A percentile compares a stretch with the other conserved stretches of the same genome.
Evolutionary conservation across 2,113 vertebrate species (phyloP).

Genomic region (Pyxicephalus adspersus): DNA sequence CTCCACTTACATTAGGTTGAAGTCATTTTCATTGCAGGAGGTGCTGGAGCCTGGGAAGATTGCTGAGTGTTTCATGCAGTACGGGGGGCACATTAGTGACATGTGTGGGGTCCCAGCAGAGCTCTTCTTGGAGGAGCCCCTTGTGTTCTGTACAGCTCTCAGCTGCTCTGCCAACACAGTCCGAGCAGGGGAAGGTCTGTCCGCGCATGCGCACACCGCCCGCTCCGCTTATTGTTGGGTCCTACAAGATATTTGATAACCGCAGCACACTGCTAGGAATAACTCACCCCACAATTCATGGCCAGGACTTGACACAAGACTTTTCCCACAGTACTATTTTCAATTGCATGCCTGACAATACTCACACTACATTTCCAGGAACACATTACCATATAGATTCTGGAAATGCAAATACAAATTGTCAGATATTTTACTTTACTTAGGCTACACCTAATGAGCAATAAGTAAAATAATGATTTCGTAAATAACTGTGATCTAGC

Average conservation of each 20-base stretch:
- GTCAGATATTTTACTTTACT: not conserved
- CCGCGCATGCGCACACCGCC: constrained; percentile 69
- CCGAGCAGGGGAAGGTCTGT: constrained; percentile 53
- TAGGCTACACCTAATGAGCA: not conserved
- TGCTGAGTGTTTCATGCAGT: not conserved
- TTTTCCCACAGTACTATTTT: constrained; percentile 21
- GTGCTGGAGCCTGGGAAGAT: not conserved
- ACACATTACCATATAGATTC: constrained; percentile 13
- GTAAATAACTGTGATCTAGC: too few relatives aligned
- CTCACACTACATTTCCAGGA: not conserved
- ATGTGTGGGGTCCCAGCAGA: constrained; percentile 55
- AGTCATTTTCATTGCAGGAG: not conserved
- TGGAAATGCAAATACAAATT: not conserved
- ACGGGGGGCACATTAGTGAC: not conserved
- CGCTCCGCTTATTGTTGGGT: constrained; percentile 49
- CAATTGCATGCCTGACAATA: constrained; percentile 7
- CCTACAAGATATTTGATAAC: constrained; percentile 62
- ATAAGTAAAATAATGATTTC: too few relatives aligned
- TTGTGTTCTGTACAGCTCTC: constrained; percentile 54
- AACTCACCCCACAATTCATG: constrained; percentile 53
- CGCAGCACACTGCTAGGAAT: constrained; percentile 25
- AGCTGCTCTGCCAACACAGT: constrained; percentile 55
- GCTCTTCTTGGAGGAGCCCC: constrained; percentile 60
- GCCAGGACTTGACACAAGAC: constrained; percentile 4
- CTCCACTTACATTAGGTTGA: constrained; percentile 8